Percentiles rank a stretch among this genome's conserved stretches.
Conservation (phyloP, 2,797 vertebrate genomes). For the Parambassis ranga region DNA sequence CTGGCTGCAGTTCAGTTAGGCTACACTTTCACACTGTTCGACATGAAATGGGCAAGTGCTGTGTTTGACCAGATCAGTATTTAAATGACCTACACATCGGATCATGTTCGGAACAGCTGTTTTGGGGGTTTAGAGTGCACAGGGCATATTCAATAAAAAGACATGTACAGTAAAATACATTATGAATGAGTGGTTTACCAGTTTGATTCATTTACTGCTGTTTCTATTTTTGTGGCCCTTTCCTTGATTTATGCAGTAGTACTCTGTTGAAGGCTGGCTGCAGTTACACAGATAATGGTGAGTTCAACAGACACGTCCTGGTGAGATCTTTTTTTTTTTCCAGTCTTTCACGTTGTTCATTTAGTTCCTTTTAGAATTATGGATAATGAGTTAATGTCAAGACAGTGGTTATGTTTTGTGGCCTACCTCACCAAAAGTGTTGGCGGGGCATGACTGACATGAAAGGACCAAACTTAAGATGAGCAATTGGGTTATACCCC, state of each 20-base stretch:
- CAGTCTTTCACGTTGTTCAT: neutral
- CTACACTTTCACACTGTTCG: neutral
- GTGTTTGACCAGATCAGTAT: constrained; percentile 55
- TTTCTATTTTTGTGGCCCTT: constrained; percentile 39
- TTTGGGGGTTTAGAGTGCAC: constrained; percentile 38
- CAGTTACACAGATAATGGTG: constrained; percentile 32
- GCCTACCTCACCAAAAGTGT: constrained; percentile 74
- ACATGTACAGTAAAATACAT: constrained; percentile 67
- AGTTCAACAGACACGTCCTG: constrained; percentile 21
- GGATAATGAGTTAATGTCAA: constrained; percentile 32
- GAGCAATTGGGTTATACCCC: no score
- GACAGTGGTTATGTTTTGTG: constrained; percentile 70
- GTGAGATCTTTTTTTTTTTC: constrained; percentile 17
- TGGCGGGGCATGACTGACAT: constrained; percentile 40
- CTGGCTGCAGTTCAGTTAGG: constrained; percentile 11
- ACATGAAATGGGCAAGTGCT: constrained; percentile 17
- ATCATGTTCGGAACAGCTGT: constrained; percentile 50
- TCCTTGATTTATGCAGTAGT: constrained; percentile 47
- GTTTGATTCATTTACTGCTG: constrained; percentile 52
- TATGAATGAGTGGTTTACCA: constrained; percentile 63
- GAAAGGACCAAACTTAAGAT: constrained; percentile 74
- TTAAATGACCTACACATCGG: constrained; percentile 22
- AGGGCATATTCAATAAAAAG: constrained; percentile 74
- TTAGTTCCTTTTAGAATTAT: no score
- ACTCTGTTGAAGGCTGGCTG: constrained; percentile 25